A percentile compares a stretch with the other conserved stretches of the same genome.
phyloP scores from a whole-genome alignment of 2,113 vertebrate genomes.

The Lethenteron reissneri region DNA sequence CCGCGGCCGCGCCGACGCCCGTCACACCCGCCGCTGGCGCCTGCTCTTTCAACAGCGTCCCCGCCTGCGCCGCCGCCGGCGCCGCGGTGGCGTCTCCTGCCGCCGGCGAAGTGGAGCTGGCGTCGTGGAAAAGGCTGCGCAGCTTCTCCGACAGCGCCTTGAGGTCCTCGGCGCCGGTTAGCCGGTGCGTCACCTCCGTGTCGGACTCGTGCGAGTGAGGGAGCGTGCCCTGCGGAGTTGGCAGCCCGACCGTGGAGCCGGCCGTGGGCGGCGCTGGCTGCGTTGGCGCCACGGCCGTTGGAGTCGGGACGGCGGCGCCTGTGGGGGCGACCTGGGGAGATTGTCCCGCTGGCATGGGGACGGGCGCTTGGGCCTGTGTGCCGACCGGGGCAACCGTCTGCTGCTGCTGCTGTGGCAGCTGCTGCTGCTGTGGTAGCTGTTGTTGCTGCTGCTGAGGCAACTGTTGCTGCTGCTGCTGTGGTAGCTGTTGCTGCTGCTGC shows the following conservation, averaged over 20 bases:
- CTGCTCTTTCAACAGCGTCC: too few species aligned
- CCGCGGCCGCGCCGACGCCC: neutral
- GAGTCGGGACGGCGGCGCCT: neutral
- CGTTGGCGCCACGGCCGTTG: neutral
- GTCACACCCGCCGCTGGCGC: too few species aligned
- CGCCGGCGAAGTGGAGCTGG: neutral
- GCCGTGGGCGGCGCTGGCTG: neutral
- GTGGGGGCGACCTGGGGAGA: neutral
- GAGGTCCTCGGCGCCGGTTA: conserved; percentile 1
- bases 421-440: neutral
- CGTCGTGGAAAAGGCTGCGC: conserved; percentile 2
- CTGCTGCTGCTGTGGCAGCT: neutral
- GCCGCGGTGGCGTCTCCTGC: too few species aligned
- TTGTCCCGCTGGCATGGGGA: neutral
- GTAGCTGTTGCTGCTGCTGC: neutral
- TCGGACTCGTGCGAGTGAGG: conserved; percentile 1
- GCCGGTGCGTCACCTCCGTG: conserved; percentile 1
- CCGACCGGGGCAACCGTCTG: too few species aligned
- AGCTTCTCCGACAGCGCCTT: conserved; percentile 2
- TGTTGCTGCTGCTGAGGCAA: neutral
- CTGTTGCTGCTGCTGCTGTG: neutral
- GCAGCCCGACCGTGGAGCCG: neutral
- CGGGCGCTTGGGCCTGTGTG: too few species aligned
- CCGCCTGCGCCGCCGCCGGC: too few species aligned
- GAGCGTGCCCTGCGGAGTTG: neutral